phyloP scores from a whole-genome alignment of 2,888 invertebrate genomes.

The Eupithecia inturbata region DNA sequence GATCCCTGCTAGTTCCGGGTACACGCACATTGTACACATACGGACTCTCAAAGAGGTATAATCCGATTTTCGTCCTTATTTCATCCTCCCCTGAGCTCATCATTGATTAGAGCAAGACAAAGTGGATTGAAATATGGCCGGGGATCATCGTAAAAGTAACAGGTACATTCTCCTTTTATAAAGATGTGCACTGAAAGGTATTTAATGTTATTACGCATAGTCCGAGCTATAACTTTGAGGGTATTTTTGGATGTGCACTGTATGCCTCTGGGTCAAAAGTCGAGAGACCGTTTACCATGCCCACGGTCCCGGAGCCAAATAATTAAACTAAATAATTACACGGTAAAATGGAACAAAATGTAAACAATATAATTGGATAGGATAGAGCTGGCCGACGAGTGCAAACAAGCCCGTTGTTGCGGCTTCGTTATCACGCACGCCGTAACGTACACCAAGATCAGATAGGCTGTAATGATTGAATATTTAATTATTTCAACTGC shows the following conservation, averaged over 20 bases:
- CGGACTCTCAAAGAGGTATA: conserved; percentile 32
- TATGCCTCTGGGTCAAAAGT: not conserved
- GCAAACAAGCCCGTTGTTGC: conserved; percentile 28
- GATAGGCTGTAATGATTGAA: conserved; percentile 36
- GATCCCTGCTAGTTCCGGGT: conserved; percentile 52
- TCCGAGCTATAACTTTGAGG: conserved; percentile 6
- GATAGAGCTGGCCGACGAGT: conserved; percentile 17
- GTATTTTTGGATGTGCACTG: not conserved
- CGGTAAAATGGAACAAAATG: conserved; percentile 17
- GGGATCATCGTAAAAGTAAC: conserved; percentile 58
- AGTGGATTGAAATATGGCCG: conserved; percentile 59
- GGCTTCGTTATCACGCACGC: conserved; percentile 42
- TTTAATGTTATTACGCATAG: conserved; percentile 42
- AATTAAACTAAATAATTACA: conserved; percentile 20
- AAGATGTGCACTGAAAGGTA: conserved; percentile 45
- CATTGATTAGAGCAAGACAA: conserved; percentile 47
- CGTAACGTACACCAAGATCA: conserved; percentile 36
- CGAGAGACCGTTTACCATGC: not conserved
- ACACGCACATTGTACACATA: conserved; percentile 31
- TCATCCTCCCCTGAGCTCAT: conserved; percentile 51
- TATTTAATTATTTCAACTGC: conserved; percentile 33
- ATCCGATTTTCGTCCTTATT: conserved; percentile 51
- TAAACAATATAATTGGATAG: conserved; percentile 33
- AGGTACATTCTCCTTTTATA: conserved; percentile 60
- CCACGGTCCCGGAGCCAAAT: not conserved